Conservation (phyloP, 2,797 vertebrate species). For the Oreonectes daqikongensis region DNA sequence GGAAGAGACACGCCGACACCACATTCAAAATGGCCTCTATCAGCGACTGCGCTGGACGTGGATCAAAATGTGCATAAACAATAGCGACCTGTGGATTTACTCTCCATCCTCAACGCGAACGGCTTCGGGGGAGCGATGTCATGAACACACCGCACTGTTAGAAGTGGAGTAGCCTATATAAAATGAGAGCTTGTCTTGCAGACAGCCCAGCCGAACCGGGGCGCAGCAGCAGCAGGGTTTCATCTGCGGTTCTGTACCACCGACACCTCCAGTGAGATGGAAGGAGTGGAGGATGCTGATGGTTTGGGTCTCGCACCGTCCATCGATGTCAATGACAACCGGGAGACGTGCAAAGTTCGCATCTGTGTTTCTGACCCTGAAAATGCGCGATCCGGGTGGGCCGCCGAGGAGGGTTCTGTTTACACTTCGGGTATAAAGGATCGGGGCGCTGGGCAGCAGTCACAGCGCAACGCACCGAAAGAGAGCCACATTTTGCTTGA, state of each 20-base stretch:
- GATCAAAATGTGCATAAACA: slow-evolving; percentile 66
- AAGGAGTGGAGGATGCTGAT: slow-evolving; percentile 59
- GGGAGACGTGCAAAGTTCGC: slow-evolving; percentile 48
- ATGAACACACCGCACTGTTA: slow-evolving; percentile 3
- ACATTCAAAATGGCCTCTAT: slow-evolving; percentile 76
- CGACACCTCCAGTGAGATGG: slow-evolving; percentile 67
- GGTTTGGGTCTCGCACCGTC: slow-evolving; percentile 46
- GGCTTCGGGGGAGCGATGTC: slow-evolving; percentile 3
- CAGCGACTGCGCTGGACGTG: slow-evolving; percentile 55
- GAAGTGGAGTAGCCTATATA: slow-evolving; percentile 21
- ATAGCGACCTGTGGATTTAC: slow-evolving; percentile 60
- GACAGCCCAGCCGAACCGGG: slow-evolving; percentile 42
- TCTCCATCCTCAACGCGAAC: slow-evolving; percentile 7
- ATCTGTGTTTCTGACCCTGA: slow-evolving; percentile 17
- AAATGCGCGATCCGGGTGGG: background rate
- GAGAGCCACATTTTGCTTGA: slow-evolving; percentile 55
- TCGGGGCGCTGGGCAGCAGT: slow-evolving; percentile 56
- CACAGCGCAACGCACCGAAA: background rate
- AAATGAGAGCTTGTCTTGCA: slow-evolving; percentile 51
- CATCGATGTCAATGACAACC: slow-evolving; percentile 72
- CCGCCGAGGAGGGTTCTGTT: slow-evolving; percentile 12
- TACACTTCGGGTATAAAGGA: slow-evolving; percentile 53
- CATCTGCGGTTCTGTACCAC: slow-evolving; percentile 27
- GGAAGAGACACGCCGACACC: slow-evolving; percentile 68
- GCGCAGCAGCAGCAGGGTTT: slow-evolving; percentile 51